Evolutionary conservation across 2,888 invertebrate genomes (phyloP).

Genomic region (Adela reaumurella): DNA sequence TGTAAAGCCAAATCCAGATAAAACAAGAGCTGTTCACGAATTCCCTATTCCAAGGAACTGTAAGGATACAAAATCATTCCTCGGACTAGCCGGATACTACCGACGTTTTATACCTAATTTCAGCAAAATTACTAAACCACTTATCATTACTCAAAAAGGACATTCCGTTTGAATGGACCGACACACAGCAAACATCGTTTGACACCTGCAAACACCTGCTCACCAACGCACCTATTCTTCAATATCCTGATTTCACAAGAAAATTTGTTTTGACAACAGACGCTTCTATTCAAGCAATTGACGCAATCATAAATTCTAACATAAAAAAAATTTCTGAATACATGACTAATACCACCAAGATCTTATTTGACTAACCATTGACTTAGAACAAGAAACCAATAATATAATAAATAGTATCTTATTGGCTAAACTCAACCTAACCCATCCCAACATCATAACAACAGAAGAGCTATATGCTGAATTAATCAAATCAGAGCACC

Average conservation of each 20-base stretch:
- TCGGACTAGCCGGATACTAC: conserved; percentile 20
- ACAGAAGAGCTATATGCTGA: conserved; percentile 12
- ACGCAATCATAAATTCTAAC: conserved; percentile 14
- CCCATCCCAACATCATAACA: conserved; percentile 15
- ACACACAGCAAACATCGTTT: conserved; percentile 14
- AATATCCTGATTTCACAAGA: conserved; percentile 14
- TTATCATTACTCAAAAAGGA: conserved; percentile 17
- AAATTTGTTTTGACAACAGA: conserved; percentile 18
- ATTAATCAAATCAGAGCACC: conserved; percentile 12
- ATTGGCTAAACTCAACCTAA: conserved; percentile 16
- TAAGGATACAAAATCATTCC: conserved; percentile 20
- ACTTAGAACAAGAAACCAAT: conserved; percentile 2
- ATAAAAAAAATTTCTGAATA: conserved; percentile 12
- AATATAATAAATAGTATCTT: conserved; percentile 5
- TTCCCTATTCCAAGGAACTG: conserved; percentile 18
- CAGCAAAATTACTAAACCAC: conserved; percentile 18
- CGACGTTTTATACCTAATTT: conserved; percentile 18
- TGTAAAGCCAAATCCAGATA: conserved; percentile 22
- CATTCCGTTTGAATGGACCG: conserved; percentile 11
- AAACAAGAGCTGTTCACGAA: conserved; percentile 15
- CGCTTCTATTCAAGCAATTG: conserved; percentile 13
- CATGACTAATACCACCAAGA: too few species aligned
- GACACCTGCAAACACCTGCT: conserved; percentile 14
- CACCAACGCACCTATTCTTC: conserved; percentile 13
- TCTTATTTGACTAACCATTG: background rate